Conservation (phyloP, 2,797 vertebrate genomes). For the Pantherophis vulpinus region DNA sequence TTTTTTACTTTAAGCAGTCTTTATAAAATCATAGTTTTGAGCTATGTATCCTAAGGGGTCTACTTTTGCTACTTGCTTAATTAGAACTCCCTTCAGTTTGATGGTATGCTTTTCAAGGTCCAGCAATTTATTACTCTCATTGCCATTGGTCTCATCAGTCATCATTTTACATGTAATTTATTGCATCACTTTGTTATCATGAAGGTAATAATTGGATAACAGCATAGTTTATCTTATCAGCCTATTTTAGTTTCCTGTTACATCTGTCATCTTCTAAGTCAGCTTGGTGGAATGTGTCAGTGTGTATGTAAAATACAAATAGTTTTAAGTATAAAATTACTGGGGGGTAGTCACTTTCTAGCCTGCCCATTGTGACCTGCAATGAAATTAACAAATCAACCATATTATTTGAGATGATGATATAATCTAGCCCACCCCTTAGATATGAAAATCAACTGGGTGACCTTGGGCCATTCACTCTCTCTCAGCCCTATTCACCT, state of each 20-base stretch:
- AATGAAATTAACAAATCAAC: neutral
- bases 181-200: neutral
- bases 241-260: neutral
- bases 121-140: neutral
- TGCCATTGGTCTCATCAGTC: neutral
- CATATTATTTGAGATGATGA: neutral
- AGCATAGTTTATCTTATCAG: slow-evolving; percentile 12
- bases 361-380: neutral
- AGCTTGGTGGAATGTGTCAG: neutral
- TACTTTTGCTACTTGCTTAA: neutral
- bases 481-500: neutral
- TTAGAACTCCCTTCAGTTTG: neutral
- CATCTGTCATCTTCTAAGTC: neutral
- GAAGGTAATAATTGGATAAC: neutral
- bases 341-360: neutral
- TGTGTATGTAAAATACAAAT: neutral
- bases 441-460: neutral
- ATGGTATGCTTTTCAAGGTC: neutral
- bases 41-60: neutral
- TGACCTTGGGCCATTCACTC: neutral
- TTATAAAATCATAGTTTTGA: neutral
- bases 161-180: neutral
- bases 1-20: neutral
- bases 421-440: neutral
- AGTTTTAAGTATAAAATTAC: neutral